Percentiles rank a stretch among this genome's conserved stretches.
Evolutionary conservation across 1,140 invertebrate species (phyloP).

Genomic region (Trichoplusia ni): DNA sequence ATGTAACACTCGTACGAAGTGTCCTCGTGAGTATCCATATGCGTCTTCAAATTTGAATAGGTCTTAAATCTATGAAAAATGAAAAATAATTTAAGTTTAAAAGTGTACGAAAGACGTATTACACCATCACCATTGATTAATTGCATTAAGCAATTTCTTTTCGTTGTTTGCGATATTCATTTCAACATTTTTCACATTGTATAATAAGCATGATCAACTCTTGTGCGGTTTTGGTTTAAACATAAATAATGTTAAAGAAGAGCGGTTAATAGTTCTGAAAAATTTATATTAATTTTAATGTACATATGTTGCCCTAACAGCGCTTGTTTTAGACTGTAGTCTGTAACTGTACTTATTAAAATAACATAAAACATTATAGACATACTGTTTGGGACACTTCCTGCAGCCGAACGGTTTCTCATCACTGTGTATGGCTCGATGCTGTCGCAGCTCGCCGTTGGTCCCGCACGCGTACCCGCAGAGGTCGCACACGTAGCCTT

Average conservation of each 20-base stretch:
- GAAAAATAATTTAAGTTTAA: neutral
- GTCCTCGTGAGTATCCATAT: constrained; percentile 77
- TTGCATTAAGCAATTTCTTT: too few species aligned
- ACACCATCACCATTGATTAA: neutral
- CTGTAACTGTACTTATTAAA: too few species aligned
- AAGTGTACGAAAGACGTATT: neutral
- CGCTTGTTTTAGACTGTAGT: too few species aligned
- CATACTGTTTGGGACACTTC: constrained; percentile 74
- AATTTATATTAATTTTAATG: too few species aligned
- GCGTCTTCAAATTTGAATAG: constrained; percentile 77
- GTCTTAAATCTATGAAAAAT: constrained; percentile 71
- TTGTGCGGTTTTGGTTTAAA: too few species aligned
- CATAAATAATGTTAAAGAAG: too few species aligned
- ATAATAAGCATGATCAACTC: too few species aligned
- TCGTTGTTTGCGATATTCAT: too few species aligned
- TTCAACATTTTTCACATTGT: too few species aligned
- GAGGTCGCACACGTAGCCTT: constrained; percentile 84
- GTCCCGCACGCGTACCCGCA: constrained; percentile 82
- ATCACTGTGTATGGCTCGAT: constrained; percentile 79
- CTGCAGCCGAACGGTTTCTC: constrained; percentile 76
- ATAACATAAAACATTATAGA: neutral
- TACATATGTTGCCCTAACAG: too few species aligned
- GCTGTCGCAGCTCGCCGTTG: constrained; percentile 75
- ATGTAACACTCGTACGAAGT: constrained; percentile 78
- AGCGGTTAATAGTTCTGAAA: too few species aligned